A percentile compares a stretch with the other conserved stretches of the same genome.
These are phyloP conservation scores for Leptoteleia sp. DNA, from an alignment of 1,140 invertebrate species.

Conservation along the genomic window DNA sequence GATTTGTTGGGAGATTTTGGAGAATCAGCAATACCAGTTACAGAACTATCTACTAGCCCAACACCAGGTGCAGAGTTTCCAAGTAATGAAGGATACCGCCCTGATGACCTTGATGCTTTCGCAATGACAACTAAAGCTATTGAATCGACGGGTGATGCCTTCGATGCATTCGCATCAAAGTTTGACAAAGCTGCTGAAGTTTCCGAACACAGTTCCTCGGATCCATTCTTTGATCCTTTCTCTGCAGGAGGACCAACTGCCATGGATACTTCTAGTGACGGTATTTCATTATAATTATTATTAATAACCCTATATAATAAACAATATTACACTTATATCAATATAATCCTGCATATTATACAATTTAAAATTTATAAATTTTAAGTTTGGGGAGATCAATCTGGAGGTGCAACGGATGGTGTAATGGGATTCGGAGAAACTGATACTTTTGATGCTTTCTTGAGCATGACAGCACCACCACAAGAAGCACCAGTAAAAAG, in stretches of 20 bases:
- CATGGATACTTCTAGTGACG: slow-evolving; percentile 81
- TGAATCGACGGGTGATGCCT: slow-evolving; percentile 83
- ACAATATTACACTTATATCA: too few relatives aligned
- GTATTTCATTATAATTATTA: slow-evolving; percentile 67
- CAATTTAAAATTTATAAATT: slow-evolving; percentile 10
- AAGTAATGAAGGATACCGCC: slow-evolving; percentile 57
- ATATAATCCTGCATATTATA: too few relatives aligned
- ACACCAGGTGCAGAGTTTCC: slow-evolving; percentile 72
- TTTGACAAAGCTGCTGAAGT: slow-evolving; percentile 87
- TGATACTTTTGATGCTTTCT: slow-evolving; percentile 92
- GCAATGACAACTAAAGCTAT: slow-evolving; percentile 76
- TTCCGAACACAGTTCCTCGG: slow-evolving; percentile 72
- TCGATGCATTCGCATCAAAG: slow-evolving; percentile 92
- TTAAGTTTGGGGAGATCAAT: slow-evolving; percentile 83
- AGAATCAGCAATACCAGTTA: slow-evolving; percentile 27
- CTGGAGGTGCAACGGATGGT: slow-evolving; percentile 73
- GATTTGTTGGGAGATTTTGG: slow-evolving; percentile 73
- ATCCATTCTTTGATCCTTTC: slow-evolving; percentile 83
- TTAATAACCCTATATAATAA: too few relatives aligned
- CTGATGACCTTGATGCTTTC: slow-evolving; percentile 71
- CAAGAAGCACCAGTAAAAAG: slow-evolving; percentile 83
- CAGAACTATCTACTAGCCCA: slow-evolving; percentile 66
- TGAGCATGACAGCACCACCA: slow-evolving; percentile 89
- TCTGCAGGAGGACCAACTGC: slow-evolving; percentile 72
- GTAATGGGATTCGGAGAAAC: slow-evolving; percentile 85